Evolutionary conservation across 2,888 invertebrate genomes (phyloP), one percentile per base, ranked within the genome.

Genomic region (Coelinius sp.): DNA sequence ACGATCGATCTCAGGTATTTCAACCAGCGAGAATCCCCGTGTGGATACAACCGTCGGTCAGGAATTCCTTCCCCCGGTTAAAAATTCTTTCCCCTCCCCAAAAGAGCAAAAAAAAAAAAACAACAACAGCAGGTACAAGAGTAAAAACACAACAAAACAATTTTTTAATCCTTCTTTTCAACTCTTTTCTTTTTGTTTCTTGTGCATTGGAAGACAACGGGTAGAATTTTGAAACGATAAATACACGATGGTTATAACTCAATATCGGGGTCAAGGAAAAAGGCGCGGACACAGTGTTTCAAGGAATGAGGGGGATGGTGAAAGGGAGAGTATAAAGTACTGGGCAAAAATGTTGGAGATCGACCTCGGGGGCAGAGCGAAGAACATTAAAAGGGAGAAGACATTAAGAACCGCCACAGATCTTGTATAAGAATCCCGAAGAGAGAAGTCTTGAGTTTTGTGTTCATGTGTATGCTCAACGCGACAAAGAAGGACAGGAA

Each of bases 321-420:
- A 66, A 44, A 46, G 31, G 31, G 56, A 59, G 67, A 68, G 68
- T 62, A 73, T 52, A 52, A 66, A 65, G 82, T 79, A 78, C 82
- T 76, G 76, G 73, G 82, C 82, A 85, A 84, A 85, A 85, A 86
- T 85, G 84, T 84, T 82, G 73, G 80, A 83, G 81, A 81, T 82
- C 84, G 85, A 86, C 86, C 85, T 85, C 83, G 85, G 83, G 85
- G 84, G 84, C 85, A 84, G 79, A 79, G 81, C 78, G 81, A 81
- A 81, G 77, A 82, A 84, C 85, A 85, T 85, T 85, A 86, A 86
- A 86, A 85, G 85, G 84, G 82, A 83, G 84, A 84, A 85, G 85
- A 85, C 84, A 85, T 86, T 86, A 85, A 85, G 85, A 86, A 85
- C 83, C 83, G 82, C 83, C 85, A 82, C 84, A 84, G 86, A 85